phyloP scores from a whole-genome alignment of 2,113 vertebrate genomes.

The Seriola quinqueradiata region DNA sequence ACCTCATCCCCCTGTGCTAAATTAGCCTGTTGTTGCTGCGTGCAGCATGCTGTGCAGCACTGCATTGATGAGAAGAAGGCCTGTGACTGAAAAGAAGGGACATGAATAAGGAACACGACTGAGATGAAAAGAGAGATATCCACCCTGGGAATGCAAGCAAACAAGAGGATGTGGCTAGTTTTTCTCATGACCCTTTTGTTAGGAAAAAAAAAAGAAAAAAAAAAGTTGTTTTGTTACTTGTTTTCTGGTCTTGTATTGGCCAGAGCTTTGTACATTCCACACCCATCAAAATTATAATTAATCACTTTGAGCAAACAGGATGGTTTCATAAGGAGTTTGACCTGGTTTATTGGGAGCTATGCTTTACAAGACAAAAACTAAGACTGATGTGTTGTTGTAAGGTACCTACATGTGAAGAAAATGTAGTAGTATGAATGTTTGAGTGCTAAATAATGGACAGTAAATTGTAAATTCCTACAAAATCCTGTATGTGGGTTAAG shows the following conservation, averaged over 20 bases:
- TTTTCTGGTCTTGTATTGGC: constrained; percentile 16
- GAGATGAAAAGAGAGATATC: constrained; percentile 67
- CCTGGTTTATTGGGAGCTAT: constrained; percentile 32
- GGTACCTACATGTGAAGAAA: background rate
- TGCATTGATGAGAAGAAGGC: constrained; percentile 55
- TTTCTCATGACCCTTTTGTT: constrained; percentile 75
- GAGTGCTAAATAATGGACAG: constrained; percentile 6
- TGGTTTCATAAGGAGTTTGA: constrained; percentile 52
- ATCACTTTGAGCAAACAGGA: constrained; percentile 38
- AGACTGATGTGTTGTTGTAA: constrained; percentile 22
- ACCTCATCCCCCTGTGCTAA: constrained; percentile 52
- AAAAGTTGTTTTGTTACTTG: background rate
- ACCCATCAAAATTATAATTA: constrained; percentile 52
- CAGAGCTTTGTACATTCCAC: constrained; percentile 54
- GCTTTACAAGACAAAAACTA: constrained; percentile 36
- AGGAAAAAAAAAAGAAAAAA: constrained; percentile 21
- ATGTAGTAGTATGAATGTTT: background rate
- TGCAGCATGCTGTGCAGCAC: constrained; percentile 59
- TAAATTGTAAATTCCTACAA: background rate
- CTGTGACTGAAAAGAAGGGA: constrained; percentile 55
- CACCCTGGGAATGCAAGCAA: constrained; percentile 69
- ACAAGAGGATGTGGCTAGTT: constrained; percentile 74
- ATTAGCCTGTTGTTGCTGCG: constrained; percentile 59
- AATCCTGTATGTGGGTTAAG: background rate
- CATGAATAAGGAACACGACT: constrained; percentile 38